Base-by-base conservation (phyloP, 1,140 invertebrate species). In the Aradophagus sp. region DNA sequence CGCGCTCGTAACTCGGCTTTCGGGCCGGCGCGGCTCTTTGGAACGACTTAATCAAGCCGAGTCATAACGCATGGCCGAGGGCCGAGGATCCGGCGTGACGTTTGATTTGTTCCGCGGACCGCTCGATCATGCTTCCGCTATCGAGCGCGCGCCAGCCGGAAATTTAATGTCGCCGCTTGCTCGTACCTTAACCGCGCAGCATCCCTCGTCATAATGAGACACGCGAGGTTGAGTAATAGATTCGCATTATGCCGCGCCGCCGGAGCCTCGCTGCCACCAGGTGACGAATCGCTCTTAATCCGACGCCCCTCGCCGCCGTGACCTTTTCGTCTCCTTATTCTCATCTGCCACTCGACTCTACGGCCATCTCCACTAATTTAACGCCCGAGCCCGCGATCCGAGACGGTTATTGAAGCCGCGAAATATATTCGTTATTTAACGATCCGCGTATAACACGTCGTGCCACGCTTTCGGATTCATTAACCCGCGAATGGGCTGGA, bases 221-320 rank as follows among this genome's bases (percentile, higher is more conserved):
- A 71, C 72, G 76, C 67, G 56, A 56, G 71, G 71, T 76, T 78
- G 78, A 80, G 80, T 82, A 82, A 81, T 84, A 81, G 81, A 83
- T 81, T 79, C 76, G 65, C 73, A 82, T 83, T 84, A 83, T 76
- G 66, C 63, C 61, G 66, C 68, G 75, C 75, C 69, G 50, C 72
- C n/a, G n/a, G n/a, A 68, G 76, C 63, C 71, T 72, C 53, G 32
- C 65, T 69, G 75, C 44, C 67, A 76, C 70, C 55, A 36, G 39
- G 59, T 84, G 80, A 82, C 80, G 75, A 77, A 84, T 84, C 77
- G 76, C 78, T 65, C 71, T 71, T 68, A 58, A 74, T 65, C 48
- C 55, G 63, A 62, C 58, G 52, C 63, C 53, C 19, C n/a, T n/a
- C n/a, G n/a, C n/a, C n/a, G n/a, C n/a, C n/a, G n/a, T n/a, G n/a